Evolutionary conservation across 2,113 vertebrate species (phyloP).

Genomic region (Onychostoma macrolepis): DNA sequence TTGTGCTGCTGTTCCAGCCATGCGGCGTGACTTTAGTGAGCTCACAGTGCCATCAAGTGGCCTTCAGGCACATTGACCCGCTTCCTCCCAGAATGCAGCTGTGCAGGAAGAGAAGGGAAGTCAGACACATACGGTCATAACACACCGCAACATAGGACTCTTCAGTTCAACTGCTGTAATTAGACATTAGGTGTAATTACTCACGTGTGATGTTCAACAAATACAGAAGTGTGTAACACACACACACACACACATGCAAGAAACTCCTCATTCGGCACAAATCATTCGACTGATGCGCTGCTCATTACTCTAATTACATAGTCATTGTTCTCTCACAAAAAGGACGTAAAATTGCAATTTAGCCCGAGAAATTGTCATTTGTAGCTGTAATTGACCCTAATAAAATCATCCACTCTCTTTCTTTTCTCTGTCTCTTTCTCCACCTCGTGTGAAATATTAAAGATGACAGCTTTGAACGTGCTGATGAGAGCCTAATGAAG

Average conservation of each 20-base stretch:
- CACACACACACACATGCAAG: neutral
- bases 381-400: slow-evolving; percentile 74
- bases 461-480: slow-evolving; percentile 70
- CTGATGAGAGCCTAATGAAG: slow-evolving; percentile 73
- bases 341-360: slow-evolving; percentile 74
- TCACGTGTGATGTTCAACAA: slow-evolving; percentile 42
- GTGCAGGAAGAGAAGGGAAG: neutral
- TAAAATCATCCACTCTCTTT: slow-evolving; percentile 67
- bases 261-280: slow-evolving; percentile 63
- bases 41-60: slow-evolving; percentile 77
- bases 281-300: slow-evolving; percentile 63
- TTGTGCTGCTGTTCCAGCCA: neutral
- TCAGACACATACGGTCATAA: slow-evolving; percentile 20
- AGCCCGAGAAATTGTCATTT: slow-evolving; percentile 73
- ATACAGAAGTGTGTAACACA: slow-evolving; percentile 7
- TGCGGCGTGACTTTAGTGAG: slow-evolving; percentile 41
- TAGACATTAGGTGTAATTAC: slow-evolving; percentile 53
- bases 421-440: slow-evolving; percentile 36
- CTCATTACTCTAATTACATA: slow-evolving; percentile 73
- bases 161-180: slow-evolving; percentile 47
- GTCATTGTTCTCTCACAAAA: slow-evolving; percentile 69
- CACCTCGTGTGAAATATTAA: slow-evolving; percentile 74
- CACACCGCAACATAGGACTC: slow-evolving; percentile 40
- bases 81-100: neutral
- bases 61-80: neutral